Percentiles rank a stretch among this genome's conserved stretches.
Conservation (phyloP, 2,888 invertebrate genomes). For the Endotricha flammealis region DNA sequence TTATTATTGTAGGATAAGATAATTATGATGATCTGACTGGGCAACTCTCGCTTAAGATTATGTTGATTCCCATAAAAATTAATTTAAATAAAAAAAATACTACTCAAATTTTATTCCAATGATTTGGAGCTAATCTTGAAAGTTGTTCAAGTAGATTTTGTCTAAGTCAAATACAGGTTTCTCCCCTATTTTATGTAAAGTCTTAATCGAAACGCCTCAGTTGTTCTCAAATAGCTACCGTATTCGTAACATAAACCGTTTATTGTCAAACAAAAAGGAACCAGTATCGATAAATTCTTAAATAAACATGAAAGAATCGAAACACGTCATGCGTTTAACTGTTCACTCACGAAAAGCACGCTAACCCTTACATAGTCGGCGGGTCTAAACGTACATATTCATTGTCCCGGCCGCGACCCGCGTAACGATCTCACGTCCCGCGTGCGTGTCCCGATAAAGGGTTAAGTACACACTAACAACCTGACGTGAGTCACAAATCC, state of each 20-base stretch:
- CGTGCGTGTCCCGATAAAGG: conserved; percentile 76
- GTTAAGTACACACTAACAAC: conserved; percentile 77
- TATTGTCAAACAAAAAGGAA: conserved; percentile 1
- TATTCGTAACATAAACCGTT: neutral
- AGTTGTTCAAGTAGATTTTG: too few relatives aligned
- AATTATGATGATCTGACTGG: too few relatives aligned
- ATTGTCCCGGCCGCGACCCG: conserved; percentile 55
- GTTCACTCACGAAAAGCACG: conserved; percentile 35
- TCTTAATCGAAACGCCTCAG: conserved; percentile 9
- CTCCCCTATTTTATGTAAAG: neutral
- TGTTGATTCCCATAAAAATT: too few relatives aligned
- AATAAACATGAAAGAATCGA: conserved; percentile 7
- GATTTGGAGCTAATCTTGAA: too few relatives aligned
- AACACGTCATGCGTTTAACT: conserved; percentile 48
- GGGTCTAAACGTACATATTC: conserved; percentile 34
- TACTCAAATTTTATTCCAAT: too few relatives aligned
- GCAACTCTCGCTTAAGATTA: too few relatives aligned
- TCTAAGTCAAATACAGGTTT: too few relatives aligned
- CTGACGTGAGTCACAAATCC: conserved; percentile 77
- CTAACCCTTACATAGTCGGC: conserved; percentile 10
- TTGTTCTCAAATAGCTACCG: conserved; percentile 7
- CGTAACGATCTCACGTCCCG: conserved; percentile 74
- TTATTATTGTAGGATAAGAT: too few relatives aligned
- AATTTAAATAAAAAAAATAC: too few relatives aligned
- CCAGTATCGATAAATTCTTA: conserved; percentile 11